phyloP scores from a whole-genome alignment of 2,888 invertebrate genomes.

The Pristionchus maxplancki region DNA sequence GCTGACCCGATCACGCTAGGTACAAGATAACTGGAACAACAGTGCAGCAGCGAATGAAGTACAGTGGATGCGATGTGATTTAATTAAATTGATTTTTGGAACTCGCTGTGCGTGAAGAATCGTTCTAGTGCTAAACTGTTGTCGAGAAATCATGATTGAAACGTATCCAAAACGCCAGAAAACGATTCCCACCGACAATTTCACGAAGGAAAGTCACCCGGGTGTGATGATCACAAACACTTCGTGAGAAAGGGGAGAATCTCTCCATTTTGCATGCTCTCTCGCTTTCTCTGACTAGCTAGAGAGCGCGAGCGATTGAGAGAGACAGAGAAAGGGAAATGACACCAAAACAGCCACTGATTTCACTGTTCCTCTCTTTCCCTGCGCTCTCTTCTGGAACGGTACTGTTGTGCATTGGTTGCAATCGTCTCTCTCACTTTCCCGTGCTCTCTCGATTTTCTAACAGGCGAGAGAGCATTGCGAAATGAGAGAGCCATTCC shows the following conservation, averaged over 20 bases:
- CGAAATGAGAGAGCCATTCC: no score
- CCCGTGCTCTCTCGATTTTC: no score
- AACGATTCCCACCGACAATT: background rate
- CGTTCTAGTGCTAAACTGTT: no score
- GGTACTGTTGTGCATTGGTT: background rate
- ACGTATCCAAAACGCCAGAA: background rate
- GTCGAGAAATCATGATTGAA: background rate
- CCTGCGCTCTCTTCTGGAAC: background rate
- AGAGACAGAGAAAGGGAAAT: background rate
- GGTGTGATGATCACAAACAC: background rate
- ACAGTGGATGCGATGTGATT: no score
- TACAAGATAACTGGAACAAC: background rate
- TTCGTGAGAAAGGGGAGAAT: background rate
- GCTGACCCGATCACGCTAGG: background rate
- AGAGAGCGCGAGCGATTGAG: background rate
- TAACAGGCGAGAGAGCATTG: no score
- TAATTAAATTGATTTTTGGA: no score
- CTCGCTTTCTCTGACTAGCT: background rate
- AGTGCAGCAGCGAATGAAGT: no score
- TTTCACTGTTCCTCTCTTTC: background rate
- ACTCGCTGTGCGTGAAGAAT: no score
- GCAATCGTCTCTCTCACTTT: background rate
- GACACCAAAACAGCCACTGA: slow-evolving; percentile 43
- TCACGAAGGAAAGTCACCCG: background rate
- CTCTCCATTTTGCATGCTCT: background rate